A percentile compares a stretch with the other conserved stretches of the same genome.
Evolutionary conservation across 2,888 invertebrate species (phyloP).

Genomic region (Galerucella nymphaeae): DNA sequence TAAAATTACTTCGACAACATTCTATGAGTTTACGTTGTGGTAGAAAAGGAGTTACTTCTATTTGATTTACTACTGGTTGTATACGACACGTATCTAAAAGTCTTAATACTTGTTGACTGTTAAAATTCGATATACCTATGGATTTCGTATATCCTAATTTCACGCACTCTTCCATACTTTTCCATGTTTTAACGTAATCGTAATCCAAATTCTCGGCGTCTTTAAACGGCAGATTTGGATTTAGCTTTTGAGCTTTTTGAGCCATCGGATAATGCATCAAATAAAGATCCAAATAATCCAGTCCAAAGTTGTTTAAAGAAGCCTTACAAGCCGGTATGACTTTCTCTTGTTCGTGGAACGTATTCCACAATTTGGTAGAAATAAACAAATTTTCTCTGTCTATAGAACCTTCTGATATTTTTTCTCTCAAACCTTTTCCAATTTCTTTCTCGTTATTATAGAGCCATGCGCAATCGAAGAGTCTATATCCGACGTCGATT

Average conservation of each 20-base stretch:
- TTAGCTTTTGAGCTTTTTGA: conserved; percentile 46
- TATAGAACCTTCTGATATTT: conserved; percentile 74
- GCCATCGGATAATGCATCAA: conserved; percentile 69
- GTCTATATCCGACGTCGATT: conserved; percentile 82
- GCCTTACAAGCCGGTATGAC: conserved; percentile 60
- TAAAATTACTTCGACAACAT: conserved; percentile 71
- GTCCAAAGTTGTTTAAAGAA: conserved; percentile 66
- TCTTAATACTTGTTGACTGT: conserved; percentile 74
- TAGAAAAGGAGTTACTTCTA: conserved; percentile 73
- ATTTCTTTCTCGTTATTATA: conserved; percentile 84
- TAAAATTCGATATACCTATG: conserved; percentile 84
- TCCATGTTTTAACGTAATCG: conserved; percentile 78
- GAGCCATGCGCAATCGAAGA: conserved; percentile 80
- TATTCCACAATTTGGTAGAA: conserved; percentile 90
- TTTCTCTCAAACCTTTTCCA: conserved; percentile 74
- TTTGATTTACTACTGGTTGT: conserved; percentile 74
- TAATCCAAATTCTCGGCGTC: conserved; percentile 62
- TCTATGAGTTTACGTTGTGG: conserved; percentile 76
- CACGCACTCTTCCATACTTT: conserved; percentile 75
- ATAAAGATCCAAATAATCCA: conserved; percentile 69
- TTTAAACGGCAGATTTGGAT: conserved; percentile 56
- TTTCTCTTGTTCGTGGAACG: conserved; percentile 79
- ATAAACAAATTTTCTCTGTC: conserved; percentile 79
- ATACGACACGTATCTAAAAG: conserved; percentile 70
- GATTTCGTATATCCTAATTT: conserved; percentile 72